phyloP scores from a whole-genome alignment of 1,140 invertebrate species.

The Trachymyrmex septentrionalis region DNA sequence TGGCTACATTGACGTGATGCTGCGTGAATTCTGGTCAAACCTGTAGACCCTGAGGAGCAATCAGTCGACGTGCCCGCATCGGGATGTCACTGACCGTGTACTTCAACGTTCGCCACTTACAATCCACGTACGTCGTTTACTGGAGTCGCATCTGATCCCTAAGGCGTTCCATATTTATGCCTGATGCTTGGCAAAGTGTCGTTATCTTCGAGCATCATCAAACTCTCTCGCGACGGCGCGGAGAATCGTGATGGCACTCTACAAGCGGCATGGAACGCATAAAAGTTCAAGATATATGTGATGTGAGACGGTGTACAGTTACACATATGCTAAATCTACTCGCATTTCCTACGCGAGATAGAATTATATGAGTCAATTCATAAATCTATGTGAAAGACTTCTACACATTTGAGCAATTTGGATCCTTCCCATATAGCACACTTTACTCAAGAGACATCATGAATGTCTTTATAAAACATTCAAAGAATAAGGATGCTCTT shows the following conservation, averaged over 20 bases:
- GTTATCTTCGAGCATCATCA: constrained; percentile 68
- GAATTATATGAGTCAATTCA: constrained; percentile 3
- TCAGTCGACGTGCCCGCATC: constrained; percentile 58
- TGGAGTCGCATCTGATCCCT: constrained; percentile 74
- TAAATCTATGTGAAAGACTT: background rate
- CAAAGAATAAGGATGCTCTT: too few species aligned
- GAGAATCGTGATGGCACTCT: constrained; percentile 44
- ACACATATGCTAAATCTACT: constrained; percentile 21
- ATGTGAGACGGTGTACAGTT: constrained; percentile 37
- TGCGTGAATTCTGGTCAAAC: constrained; percentile 84
- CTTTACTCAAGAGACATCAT: too few species aligned
- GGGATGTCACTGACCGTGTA: constrained; percentile 82
- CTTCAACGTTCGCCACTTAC: constrained; percentile 74
- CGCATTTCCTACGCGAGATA: background rate
- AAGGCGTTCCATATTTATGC: constrained; percentile 77
- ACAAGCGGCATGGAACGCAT: constrained; percentile 40
- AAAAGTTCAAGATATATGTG: constrained; percentile 61
- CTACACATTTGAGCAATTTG: background rate
- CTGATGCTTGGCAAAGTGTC: constrained; percentile 72
- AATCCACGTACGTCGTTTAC: constrained; percentile 59
- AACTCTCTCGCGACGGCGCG: background rate
- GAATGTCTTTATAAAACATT: too few species aligned
- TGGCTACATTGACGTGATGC: constrained; percentile 68
- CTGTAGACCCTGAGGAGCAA: constrained; percentile 76
- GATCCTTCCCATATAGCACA: too few species aligned